Conservation (phyloP, 2,113 vertebrate species). For the Orycteropus afer region DNA sequence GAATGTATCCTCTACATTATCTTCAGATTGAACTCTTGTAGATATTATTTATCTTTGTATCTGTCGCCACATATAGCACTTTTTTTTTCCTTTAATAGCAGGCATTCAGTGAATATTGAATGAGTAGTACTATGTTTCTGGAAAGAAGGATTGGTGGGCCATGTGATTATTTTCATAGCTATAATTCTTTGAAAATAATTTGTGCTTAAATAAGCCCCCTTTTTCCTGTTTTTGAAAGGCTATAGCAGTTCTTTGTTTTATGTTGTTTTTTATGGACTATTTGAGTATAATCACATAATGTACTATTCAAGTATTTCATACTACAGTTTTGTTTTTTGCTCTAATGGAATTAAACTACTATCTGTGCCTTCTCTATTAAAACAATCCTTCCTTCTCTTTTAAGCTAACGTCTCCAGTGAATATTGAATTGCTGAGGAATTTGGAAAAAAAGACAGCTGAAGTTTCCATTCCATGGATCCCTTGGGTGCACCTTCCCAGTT, state of each 20-base stretch:
- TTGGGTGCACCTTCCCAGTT: conserved; percentile 97
- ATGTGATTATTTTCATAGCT: conserved; percentile 51
- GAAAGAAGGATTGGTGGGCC: neutral
- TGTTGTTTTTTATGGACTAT: conserved; percentile 16
- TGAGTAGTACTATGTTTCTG: conserved; percentile 13
- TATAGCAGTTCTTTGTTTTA: neutral
- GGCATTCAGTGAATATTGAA: neutral
- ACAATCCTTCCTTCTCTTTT: conserved; percentile 63
- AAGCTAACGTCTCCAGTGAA: conserved; percentile 78
- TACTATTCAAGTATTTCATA: neutral
- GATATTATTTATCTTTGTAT: neutral
- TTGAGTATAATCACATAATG: neutral
- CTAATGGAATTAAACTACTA: neutral
- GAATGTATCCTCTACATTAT: neutral
- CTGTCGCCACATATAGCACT: neutral
- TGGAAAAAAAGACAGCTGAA: conserved; percentile 27
- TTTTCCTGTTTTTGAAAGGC: conserved; percentile 28
- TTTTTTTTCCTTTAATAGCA: neutral
- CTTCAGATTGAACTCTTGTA: neutral
- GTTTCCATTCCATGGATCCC: conserved; percentile 92
- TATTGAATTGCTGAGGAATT: conserved; percentile 75
- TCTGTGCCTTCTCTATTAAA: conserved; percentile 17
- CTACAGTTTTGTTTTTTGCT: neutral
- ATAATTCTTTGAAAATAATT: conserved; percentile 25
- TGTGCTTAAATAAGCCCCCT: conserved; percentile 14